Conservation (phyloP, 2,888 invertebrate species). For the Desoria tigrina region DNA sequence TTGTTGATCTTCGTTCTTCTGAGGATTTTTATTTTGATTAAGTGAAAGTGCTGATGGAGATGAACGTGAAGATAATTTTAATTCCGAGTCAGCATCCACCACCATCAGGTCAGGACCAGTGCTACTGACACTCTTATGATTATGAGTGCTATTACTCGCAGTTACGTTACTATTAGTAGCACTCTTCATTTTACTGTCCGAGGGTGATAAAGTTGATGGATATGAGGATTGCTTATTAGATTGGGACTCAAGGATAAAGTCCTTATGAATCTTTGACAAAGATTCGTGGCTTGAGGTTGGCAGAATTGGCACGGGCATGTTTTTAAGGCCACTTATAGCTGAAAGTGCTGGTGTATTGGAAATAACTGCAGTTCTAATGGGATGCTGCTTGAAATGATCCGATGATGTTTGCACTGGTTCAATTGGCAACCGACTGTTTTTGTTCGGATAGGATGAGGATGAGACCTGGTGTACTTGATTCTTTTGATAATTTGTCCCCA, state of each 20-base stretch:
- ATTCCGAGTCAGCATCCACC: neutral
- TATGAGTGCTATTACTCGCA: conserved; percentile 7
- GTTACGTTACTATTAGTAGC: conserved; percentile 12
- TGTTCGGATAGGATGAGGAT: conserved; percentile 1
- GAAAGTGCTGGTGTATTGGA: neutral
- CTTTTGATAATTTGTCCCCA: conserved; percentile 42
- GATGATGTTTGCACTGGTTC: conserved; percentile 31
- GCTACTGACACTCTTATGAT: neutral
- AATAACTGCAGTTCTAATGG: neutral
- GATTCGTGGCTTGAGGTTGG: no score
- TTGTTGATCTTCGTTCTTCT: neutral
- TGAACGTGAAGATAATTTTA: conserved; percentile 6
- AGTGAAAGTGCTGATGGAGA: conserved; percentile 3
- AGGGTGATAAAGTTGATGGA: conserved; percentile 5
- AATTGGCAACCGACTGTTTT: conserved; percentile 30
- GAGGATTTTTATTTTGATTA: neutral
- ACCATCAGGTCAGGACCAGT: no score
- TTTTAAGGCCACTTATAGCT: no score
- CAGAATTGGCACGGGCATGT: no score
- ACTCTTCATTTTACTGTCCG: no score
- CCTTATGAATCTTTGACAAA: no score
- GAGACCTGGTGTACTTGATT: conserved; percentile 26
- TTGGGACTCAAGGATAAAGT: conserved; percentile 6
- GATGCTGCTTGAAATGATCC: neutral
- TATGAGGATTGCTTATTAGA: neutral